Evolutionary conservation across 2,113 vertebrate species (phyloP), one percentile per base, ranked within the genome.

Genomic region (Heloderma charlesbogerti): DNA sequence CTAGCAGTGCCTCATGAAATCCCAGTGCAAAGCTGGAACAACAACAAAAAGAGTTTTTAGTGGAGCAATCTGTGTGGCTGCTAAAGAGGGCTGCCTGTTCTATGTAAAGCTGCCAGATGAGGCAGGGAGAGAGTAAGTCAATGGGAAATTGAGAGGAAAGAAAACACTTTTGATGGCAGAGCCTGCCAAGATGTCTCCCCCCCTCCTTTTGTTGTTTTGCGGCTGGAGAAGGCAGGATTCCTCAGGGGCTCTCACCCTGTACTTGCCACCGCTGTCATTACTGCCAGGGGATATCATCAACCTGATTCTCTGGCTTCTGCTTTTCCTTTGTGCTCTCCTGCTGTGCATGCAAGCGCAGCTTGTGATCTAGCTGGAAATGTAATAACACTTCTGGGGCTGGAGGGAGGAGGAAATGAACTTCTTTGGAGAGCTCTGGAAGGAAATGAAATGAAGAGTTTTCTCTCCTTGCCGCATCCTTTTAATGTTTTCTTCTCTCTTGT

Each of bases 11-110:
- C 79, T 60, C 22, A 72, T 86, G 51, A 80, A 81, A 67, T 7
- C 0, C 0, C 0, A 29, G 1, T 10, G 78, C 25, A 3, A 45
- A 4, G 0, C 0, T 86, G 40, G 87, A 0, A 0, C 27, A 3
- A 1, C 34, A 54, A 91, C 75, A 84, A 94, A 85, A 43, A 57
- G 16, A 88, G 66, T 89, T 77, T 87, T 48, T 6, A 2, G 40
- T 0, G 0, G 0, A 18, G 4, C 37, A 77, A 6, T 45, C 89
- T 0, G 0, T 29, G 0, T 16, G 13, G 31, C n/a, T 89, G 34
- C 48, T 86, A 79, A 48, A 15, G 54, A 89, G 2, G 10, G 27
- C 0, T 4, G 34, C 27, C 2, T 20, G 29, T 37, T 37, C 34
- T 34, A 18, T 88, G 1, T 51, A 66, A n/a, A 22, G 10, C 22